phyloP scores from a whole-genome alignment of 30 jellyfish, hydroid and myxozoan species.

The Catostylus mosaicus region DNA sequence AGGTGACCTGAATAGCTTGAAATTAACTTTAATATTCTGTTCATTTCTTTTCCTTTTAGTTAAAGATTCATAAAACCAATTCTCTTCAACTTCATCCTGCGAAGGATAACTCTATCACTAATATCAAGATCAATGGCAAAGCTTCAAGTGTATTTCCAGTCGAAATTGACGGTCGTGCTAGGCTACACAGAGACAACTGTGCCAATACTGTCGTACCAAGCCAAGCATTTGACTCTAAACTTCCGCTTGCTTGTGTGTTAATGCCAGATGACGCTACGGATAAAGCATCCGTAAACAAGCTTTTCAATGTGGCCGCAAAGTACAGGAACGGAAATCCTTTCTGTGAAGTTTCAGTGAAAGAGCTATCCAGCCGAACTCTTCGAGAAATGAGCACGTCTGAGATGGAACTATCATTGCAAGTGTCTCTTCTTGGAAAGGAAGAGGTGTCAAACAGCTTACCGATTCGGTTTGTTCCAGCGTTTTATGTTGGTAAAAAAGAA shows the following conservation, averaged over 20 bases:
- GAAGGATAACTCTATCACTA: not conserved
- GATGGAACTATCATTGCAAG: conserved; percentile 20
- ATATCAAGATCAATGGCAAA: not conserved
- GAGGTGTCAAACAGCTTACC: not conserved
- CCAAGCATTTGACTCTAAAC: not conserved
- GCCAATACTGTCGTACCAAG: conserved; percentile 7
- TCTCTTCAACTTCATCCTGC: not conserved
- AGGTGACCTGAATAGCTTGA: too few relatives aligned
- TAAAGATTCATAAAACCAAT: not conserved
- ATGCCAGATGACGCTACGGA: conserved; percentile 5
- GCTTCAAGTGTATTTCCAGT: not conserved
- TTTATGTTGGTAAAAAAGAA: not conserved
- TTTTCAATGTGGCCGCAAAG: conserved; percentile 29
- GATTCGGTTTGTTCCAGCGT: conserved; percentile 26
- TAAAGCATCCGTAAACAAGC: not conserved
- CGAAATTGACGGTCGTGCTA: conserved; percentile 4
- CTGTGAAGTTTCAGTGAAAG: conserved; percentile 47
- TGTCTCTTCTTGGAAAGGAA: conserved; percentile 22
- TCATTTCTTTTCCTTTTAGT: not conserved
- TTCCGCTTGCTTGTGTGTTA: conserved; percentile 45
- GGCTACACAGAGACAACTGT: not conserved
- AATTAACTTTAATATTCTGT: too few relatives aligned
- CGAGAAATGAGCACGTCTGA: conserved; percentile 4
- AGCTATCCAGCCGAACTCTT: not conserved
- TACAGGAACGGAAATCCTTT: conserved; percentile 54